Evolutionary conservation across 2,797 vertebrate genomes (phyloP).

Genomic region (Philypnodon macrostomus): DNA sequence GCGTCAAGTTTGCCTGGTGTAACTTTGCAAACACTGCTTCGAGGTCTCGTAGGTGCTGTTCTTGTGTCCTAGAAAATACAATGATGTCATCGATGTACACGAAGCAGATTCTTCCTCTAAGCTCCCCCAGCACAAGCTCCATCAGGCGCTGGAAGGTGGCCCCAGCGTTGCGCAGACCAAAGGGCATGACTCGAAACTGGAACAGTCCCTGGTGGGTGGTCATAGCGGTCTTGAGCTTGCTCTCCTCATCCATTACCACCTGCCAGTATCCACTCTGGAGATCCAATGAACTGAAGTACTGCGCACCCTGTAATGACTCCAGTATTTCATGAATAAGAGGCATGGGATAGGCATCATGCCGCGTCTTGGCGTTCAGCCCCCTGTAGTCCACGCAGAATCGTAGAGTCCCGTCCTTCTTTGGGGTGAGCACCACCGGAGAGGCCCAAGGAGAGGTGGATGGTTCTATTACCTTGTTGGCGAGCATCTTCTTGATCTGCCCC

Average conservation of each 20-base stretch:
- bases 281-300: neutral
- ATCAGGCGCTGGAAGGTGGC: neutral
- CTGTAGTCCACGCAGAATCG: neutral
- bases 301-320: too few species aligned
- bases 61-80: neutral
- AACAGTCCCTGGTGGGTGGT: too few species aligned
- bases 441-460: too few species aligned
- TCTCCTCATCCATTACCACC: too few species aligned
- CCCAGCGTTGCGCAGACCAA: too few species aligned
- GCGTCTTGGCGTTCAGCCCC: neutral
- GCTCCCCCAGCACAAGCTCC: neutral
- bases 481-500: too few species aligned
- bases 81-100: neutral
- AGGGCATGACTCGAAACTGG: too few species aligned
- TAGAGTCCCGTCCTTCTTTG: neutral
- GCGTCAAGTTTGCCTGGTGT: too few species aligned
- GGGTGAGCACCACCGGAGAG: neutral
- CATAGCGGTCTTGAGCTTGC: too few species aligned
- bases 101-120: neutral
- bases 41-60: neutral
- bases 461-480: too few species aligned
- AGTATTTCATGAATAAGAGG: neutral
- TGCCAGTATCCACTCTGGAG: neutral
- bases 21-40: too few species aligned
- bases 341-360: neutral